phyloP scores from a whole-genome alignment of 2,797 vertebrate species.

The Myotis findleyi region DNA sequence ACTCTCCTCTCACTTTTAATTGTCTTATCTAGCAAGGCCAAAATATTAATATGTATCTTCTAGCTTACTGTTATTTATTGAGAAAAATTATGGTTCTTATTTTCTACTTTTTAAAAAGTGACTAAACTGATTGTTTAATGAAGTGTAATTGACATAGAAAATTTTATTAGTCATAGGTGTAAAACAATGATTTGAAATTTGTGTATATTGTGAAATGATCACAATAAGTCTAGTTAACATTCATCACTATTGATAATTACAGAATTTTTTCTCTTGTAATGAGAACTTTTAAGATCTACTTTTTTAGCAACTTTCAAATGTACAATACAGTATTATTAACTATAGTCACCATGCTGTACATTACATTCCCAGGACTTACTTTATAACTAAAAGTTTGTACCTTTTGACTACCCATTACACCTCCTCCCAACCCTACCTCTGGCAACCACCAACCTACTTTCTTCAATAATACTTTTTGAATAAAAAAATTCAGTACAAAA shows the following conservation, averaged over 20 bases:
- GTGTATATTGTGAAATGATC: background rate
- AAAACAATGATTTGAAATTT: background rate
- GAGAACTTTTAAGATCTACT: background rate
- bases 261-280: background rate
- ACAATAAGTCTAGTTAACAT: background rate
- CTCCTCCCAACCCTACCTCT: background rate
- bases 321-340: background rate
- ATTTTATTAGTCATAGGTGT: background rate
- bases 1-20: background rate
- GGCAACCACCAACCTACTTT: background rate
- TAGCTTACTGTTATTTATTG: background rate
- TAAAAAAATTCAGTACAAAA: background rate
- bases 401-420: background rate
- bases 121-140: background rate
- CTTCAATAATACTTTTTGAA: constrained; percentile 22
- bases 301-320: background rate
- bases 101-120: constrained; percentile 37
- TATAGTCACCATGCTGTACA: background rate
- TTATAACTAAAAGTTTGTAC: background rate
- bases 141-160: background rate
- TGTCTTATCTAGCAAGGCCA: background rate
- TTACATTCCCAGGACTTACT: background rate
- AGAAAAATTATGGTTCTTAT: background rate
- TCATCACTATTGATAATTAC: background rate
- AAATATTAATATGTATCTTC: background rate